Base-by-base conservation (phyloP, 1,140 invertebrate species). In the Charaxes varanes region DNA sequence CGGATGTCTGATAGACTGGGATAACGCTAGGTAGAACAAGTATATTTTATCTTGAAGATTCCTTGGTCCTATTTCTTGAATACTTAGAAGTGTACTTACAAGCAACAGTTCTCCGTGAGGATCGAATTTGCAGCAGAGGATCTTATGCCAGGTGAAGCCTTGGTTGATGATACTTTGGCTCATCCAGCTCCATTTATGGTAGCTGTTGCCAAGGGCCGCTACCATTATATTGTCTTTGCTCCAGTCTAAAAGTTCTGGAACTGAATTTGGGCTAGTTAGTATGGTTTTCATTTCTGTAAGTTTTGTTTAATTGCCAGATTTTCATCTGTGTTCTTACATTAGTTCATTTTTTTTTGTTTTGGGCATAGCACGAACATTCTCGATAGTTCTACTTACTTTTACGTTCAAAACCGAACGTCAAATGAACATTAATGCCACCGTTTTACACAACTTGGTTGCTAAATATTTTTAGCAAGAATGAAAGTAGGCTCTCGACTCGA, bases 221-320 rank as follows among this genome's bases (percentile, higher is more conserved):
- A 78, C 70, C 4, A 81, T 46, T 2, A 81, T 58, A 35, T 78
- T 69, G 24, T 68, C 61, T 15, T 49, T 68, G 23, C 70, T 67
- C 77, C 77, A 81, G 45, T 81, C 77, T 4, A 81, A 46, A 2
- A 81, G 41, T 35, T 81, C 73, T 53, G 77, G 64, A 69, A 73
- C 77, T 81, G 16, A 11, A 36, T 22, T 15, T 24, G 19, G 8
- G 21, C 10, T 35, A 23, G 10, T 23, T 11, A 34, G 33, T 28
- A 24, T 12, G 18, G 5, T 12, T 6, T 14, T 21, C n/a, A n/a
- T 28, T 6, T 28, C 2, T 11, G 26, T 7, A 22, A 22, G 4
- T n/a, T n/a, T n/a, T 22, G 5, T 22, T 22, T 22, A 6, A 7
- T 7, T 22, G 10, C 7, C 7, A n/a, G 21, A 22, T n/a, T 22